phyloP scores from a whole-genome alignment of 2,797 vertebrate species.

The Kryptolebias ocellatus region DNA sequence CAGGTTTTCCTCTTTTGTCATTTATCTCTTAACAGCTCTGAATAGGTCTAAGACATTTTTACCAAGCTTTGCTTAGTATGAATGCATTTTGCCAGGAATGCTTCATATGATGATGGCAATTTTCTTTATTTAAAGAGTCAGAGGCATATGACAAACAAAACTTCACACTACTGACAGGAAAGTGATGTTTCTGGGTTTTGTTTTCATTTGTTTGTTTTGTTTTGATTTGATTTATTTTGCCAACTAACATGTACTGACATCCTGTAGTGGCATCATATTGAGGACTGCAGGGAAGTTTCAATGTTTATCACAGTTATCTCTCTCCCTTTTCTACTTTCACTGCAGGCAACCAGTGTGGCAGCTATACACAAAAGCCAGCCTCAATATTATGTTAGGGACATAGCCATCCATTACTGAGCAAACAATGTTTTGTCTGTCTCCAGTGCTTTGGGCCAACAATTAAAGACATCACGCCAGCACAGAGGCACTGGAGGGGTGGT shows the following conservation, averaged over 20 bases:
- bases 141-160: constrained; percentile 31
- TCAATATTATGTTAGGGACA: constrained; percentile 78
- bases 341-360: constrained; percentile 56
- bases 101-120: constrained; percentile 10
- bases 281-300: constrained; percentile 9
- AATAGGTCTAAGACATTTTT: constrained; percentile 35
- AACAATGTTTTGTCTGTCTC: constrained; percentile 83
- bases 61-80: constrained; percentile 29
- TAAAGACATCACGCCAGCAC: constrained; percentile 79
- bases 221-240: background rate
- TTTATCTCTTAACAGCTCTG: constrained; percentile 49
- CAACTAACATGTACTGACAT: constrained; percentile 15
- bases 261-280: constrained; percentile 18
- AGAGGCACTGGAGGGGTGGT: constrained; percentile 54
- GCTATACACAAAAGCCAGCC: constrained; percentile 67
- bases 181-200: constrained; percentile 1
- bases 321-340: constrained; percentile 34
- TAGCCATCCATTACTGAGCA: constrained; percentile 83
- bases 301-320: constrained; percentile 27
- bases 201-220: too few relatives aligned
- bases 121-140: constrained; percentile 26
- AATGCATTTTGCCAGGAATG: constrained; percentile 14
- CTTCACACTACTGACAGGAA: constrained; percentile 2
- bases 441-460: constrained; percentile 84
- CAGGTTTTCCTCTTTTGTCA: constrained; percentile 38